Base-by-base conservation (phyloP, 2,113 vertebrate species). In the Cynocephalus volans region DNA sequence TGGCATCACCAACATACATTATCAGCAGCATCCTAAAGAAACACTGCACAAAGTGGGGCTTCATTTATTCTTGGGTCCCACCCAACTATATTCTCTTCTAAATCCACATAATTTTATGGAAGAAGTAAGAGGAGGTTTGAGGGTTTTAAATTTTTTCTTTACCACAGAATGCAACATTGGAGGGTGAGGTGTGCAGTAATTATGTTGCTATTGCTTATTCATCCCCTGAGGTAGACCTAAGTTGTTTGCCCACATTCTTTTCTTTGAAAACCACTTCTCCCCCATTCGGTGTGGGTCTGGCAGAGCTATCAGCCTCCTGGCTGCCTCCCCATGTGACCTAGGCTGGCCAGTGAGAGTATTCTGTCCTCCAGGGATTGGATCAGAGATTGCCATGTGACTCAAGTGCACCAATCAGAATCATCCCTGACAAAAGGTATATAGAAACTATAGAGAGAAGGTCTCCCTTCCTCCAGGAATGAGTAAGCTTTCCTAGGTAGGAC, bases 101-200 rank as follows among this genome's bases (percentile, higher is more conserved):
- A 93, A 88, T 50, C n/a, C 50, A 93, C 19, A 12, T 72, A 72
- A n/a, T 73, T 50, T 62, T 89, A 81, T 90, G 52, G 64, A 88
- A 85, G 58, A 70, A n/a, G 24, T 58, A 79, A 41, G 13, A 58
- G 28, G 65, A 58, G 19, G 13, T 33, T 90, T 95, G 24, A 26
- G 64, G 33, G 4, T 28, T 65, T 91, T 18, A 36, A 1, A 21
- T 75, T 69, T 18, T 75, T 69, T 18, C 45, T 80, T 95, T 70
- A 50, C 54, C 28, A 36, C 3, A 75, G 21, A 80, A 93, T 23
- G 19, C 45, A 96, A 54, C 23, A 58, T 4, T 36, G 52, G n/a
- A 80, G 77, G 50, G 45, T 45, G n/a, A 79, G 13, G 19, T 67
- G 4, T 10, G 5, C 8, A 15, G 1, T 65, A 48, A 60, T 91